Evolutionary conservation across 2,797 vertebrate species (phyloP).

Genomic region (Notolabrus celidotus): DNA sequence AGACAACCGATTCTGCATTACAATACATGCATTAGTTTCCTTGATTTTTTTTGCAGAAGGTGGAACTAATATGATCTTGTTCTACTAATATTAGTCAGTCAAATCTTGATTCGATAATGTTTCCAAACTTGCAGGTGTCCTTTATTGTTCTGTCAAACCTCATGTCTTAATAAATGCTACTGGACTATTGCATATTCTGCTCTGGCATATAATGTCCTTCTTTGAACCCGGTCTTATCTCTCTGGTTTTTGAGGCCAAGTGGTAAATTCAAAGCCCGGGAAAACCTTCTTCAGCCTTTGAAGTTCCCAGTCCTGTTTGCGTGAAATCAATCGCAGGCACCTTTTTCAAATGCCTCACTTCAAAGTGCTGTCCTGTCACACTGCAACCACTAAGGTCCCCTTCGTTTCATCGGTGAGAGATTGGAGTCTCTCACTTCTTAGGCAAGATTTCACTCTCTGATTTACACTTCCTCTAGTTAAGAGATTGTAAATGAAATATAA

Average conservation of each 20-base stretch:
- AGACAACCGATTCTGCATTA: constrained; percentile 1
- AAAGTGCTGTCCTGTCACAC: constrained; percentile 73
- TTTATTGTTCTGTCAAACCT: constrained; percentile 11
- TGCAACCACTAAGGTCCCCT: constrained; percentile 48
- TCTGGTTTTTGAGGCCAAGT: constrained; percentile 53
- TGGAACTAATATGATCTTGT: constrained; percentile 1
- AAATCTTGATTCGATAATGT: constrained; percentile 6
- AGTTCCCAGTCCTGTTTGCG: constrained; percentile 78
- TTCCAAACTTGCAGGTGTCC: constrained; percentile 5
- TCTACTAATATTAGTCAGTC: background rate
- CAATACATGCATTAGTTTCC: no score
- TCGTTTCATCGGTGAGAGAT: constrained; percentile 64
- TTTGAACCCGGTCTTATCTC: constrained; percentile 65
- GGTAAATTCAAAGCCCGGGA: constrained; percentile 74
- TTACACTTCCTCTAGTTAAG: constrained; percentile 56
- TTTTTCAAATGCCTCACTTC: constrained; percentile 75
- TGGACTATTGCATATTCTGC: constrained; percentile 36
- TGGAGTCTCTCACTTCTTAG: constrained; percentile 57
- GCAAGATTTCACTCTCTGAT: constrained; percentile 69
- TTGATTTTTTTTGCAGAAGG: background rate
- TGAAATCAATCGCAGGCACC: constrained; percentile 80
- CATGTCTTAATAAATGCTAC: constrained; percentile 13
- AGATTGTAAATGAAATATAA: constrained; percentile 69
- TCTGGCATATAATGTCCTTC: constrained; percentile 59
- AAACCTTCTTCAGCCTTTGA: constrained; percentile 78